A percentile compares a stretch with the other conserved stretches of the same genome.
phyloP scores from a whole-genome alignment of 2,113 vertebrate species.

The Gambusia holbrooki region DNA sequence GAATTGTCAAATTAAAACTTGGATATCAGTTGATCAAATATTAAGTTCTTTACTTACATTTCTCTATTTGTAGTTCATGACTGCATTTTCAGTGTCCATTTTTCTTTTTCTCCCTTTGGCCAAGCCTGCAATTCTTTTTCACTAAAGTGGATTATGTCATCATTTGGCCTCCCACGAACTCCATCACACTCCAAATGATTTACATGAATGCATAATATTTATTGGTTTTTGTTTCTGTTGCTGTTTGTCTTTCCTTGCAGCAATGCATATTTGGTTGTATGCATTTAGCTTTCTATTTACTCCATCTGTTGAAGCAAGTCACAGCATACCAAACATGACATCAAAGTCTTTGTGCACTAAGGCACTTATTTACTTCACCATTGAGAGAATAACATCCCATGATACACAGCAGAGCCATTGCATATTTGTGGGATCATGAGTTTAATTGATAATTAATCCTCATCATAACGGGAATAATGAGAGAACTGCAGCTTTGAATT shows the following conservation, averaged over 20 bases:
- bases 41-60: neutral
- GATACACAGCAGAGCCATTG: constrained; percentile 47
- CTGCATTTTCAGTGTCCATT: neutral
- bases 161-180: neutral
- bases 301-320: constrained; percentile 34
- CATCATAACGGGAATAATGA: constrained; percentile 72
- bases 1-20: neutral
- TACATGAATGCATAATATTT: constrained; percentile 1
- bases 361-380: constrained; percentile 51
- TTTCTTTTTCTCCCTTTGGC: neutral
- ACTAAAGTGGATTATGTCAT: neutral
- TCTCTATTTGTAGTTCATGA: neutral
- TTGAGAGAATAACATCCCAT: constrained; percentile 45
- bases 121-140: neutral
- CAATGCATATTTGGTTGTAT: constrained; percentile 12
- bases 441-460: constrained; percentile 78
- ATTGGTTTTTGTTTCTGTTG: constrained; percentile 17
- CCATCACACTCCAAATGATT: neutral
- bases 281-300: constrained; percentile 51
- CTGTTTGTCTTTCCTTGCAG: constrained; percentile 21
- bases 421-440: constrained; percentile 64
- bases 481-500: constrained; percentile 65
- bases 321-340: constrained; percentile 38
- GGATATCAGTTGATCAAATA: neutral
- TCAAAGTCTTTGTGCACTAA: constrained; percentile 35